Evolutionary conservation across 2,888 invertebrate species (phyloP).

Genomic region (Ormyrus rosae): DNA sequence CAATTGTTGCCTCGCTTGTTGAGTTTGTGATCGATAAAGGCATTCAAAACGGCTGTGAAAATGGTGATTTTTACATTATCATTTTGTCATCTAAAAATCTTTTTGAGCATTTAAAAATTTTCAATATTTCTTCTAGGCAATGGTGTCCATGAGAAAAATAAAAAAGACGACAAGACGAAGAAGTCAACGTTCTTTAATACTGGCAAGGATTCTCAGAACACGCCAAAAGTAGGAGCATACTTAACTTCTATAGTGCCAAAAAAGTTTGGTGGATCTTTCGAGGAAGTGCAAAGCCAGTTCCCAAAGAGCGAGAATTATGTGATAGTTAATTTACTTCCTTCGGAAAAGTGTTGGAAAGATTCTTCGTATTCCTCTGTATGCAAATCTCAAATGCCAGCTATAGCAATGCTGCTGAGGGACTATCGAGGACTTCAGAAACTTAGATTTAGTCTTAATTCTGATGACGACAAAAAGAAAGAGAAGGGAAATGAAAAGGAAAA

Average conservation of each 20-base stretch:
- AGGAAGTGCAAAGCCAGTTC: constrained; percentile 16
- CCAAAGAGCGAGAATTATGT: constrained; percentile 8
- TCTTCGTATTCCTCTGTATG: constrained; percentile 27
- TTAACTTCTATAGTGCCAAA: constrained; percentile 8
- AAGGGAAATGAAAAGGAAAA: neutral
- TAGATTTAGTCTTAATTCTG: neutral
- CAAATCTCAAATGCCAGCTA: constrained; percentile 33
- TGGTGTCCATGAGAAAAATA: neutral
- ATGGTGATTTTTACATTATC: constrained; percentile 24
- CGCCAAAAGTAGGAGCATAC: constrained; percentile 24
- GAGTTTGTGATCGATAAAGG: constrained; percentile 44
- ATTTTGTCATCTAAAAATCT: neutral
- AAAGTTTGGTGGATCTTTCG: constrained; percentile 47
- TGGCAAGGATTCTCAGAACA: constrained; percentile 6
- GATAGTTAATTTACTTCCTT: constrained; percentile 6
- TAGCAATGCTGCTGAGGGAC: constrained; percentile 47
- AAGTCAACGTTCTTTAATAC: constrained; percentile 29
- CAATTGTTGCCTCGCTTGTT: constrained; percentile 35
- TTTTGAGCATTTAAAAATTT: constrained; percentile 1
- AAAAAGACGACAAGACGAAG: neutral
- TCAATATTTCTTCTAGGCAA: constrained; percentile 8
- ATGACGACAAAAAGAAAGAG: neutral
- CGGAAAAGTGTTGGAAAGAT: constrained; percentile 3
- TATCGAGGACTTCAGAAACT: constrained; percentile 42
- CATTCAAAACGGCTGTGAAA: neutral